Percentiles rank a stretch among this genome's conserved stretches.
phyloP scores from a whole-genome alignment of 1,140 invertebrate species.

The Aphelenchoides besseyi region DNA sequence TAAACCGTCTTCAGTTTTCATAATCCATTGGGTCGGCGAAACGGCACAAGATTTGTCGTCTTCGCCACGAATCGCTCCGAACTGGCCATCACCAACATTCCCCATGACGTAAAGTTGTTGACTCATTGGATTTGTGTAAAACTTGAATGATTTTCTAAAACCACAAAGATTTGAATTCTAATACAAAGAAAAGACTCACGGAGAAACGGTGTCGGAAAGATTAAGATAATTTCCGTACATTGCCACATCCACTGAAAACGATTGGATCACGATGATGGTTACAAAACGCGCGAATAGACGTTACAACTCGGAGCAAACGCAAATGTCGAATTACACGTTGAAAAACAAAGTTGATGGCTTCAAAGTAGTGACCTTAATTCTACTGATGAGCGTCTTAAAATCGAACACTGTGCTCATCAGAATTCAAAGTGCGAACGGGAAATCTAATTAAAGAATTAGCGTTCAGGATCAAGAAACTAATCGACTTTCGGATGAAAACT shows the following conservation, averaged over 20 bases:
- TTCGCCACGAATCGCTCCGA: constrained; percentile 22
- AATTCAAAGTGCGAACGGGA: too few relatives aligned
- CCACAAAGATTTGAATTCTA: neutral
- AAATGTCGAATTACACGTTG: neutral
- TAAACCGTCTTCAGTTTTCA: constrained; percentile 1
- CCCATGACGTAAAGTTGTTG: constrained; percentile 10
- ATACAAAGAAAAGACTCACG: neutral
- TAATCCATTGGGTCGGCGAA: constrained; percentile 18
- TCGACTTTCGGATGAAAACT: too few relatives aligned
- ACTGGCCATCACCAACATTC: constrained; percentile 27
- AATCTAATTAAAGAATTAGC: too few relatives aligned
- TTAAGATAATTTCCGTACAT: neutral
- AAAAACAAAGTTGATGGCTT: neutral
- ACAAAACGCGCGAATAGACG: neutral
- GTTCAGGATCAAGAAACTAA: too few relatives aligned
- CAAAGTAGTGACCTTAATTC: neutral
- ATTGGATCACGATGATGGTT: neutral
- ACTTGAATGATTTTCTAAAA: neutral
- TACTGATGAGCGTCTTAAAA: neutral
- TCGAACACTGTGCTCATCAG: too few relatives aligned
- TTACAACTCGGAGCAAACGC: neutral
- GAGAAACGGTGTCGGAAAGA: neutral
- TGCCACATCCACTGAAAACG: neutral
- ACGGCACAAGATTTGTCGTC: constrained; percentile 15
- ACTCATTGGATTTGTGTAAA: neutral